Percentiles rank a stretch among this genome's conserved stretches.
Evolutionary conservation across 2,797 vertebrate species (phyloP).

Genomic region (Xiphorhynchus erythropygius): DNA sequence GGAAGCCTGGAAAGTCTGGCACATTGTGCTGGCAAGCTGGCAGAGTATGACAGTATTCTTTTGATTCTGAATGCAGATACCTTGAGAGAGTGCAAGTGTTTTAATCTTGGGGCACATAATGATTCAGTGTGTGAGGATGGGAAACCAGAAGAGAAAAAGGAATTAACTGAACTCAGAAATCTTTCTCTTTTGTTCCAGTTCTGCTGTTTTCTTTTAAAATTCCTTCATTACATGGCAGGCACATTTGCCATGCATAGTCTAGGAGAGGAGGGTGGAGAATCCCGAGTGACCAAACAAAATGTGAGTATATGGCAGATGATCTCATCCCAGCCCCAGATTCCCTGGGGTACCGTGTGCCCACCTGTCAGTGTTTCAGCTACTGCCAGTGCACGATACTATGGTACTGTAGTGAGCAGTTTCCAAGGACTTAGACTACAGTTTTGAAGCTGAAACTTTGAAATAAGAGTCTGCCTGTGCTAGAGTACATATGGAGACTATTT

Average conservation of each 20-base stretch:
- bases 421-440: not conserved
- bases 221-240: not conserved
- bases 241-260: rapidly evolving
- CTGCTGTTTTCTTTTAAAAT: not conserved
- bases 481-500: not conserved
- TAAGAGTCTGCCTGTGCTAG: not conserved
- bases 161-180: not conserved
- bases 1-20: conserved; percentile 59
- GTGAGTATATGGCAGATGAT: not conserved
- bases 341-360: not conserved
- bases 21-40: conserved; percentile 26
- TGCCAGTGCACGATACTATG: not conserved
- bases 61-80: conserved; percentile 4
- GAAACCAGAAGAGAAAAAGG: not conserved
- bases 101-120: not conserved
- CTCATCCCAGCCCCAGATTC: not conserved
- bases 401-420: not conserved
- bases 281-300: not conserved
- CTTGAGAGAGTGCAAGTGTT: not conserved
- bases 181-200: not conserved
- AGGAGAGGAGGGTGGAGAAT: not conserved
- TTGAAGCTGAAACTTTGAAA: not conserved
- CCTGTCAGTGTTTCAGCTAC: not conserved
- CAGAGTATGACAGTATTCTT: conserved; percentile 11
- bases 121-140: not conserved